These are phyloP conservation scores for Drosophila sordidula DNA, from an alignment of 2,888 invertebrate species.

Conservation along the genomic window DNA sequence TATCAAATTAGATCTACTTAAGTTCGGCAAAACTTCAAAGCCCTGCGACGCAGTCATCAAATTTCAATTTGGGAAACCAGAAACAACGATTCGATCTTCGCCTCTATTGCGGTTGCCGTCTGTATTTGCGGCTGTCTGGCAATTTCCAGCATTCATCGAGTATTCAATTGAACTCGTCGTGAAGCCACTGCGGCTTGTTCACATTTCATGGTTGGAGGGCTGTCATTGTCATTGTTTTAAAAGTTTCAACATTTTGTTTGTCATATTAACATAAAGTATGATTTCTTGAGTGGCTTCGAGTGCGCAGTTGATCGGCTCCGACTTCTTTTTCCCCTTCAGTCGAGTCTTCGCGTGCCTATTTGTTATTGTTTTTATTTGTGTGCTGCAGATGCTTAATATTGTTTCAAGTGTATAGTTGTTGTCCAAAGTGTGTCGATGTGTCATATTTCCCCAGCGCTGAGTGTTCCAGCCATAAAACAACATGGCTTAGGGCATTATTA, in stretches of 20 bases:
- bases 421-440: constrained; percentile 65
- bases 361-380: constrained; percentile 58
- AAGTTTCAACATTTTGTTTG: constrained; percentile 77
- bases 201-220: constrained; percentile 34
- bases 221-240: constrained; percentile 59
- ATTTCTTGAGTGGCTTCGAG: constrained; percentile 72
- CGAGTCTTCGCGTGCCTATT: constrained; percentile 61
- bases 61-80: constrained; percentile 46
- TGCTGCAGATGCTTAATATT: constrained; percentile 55
- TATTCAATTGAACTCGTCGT: constrained; percentile 48
- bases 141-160: constrained; percentile 22
- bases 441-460: constrained; percentile 41
- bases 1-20: constrained; percentile 1
- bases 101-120: constrained; percentile 8
- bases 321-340: constrained; percentile 9
- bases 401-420: constrained; percentile 65
- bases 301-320: constrained; percentile 39
- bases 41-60: constrained; percentile 38
- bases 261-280: constrained; percentile 79
- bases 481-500: constrained; percentile 47
- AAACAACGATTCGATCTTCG: constrained; percentile 29
- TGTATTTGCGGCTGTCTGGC: constrained; percentile 27
- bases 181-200: constrained; percentile 32
- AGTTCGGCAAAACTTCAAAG: constrained; percentile 63
- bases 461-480: constrained; percentile 17